phyloP scores from a whole-genome alignment of 2,113 vertebrate species.

The Labeo rohita region DNA sequence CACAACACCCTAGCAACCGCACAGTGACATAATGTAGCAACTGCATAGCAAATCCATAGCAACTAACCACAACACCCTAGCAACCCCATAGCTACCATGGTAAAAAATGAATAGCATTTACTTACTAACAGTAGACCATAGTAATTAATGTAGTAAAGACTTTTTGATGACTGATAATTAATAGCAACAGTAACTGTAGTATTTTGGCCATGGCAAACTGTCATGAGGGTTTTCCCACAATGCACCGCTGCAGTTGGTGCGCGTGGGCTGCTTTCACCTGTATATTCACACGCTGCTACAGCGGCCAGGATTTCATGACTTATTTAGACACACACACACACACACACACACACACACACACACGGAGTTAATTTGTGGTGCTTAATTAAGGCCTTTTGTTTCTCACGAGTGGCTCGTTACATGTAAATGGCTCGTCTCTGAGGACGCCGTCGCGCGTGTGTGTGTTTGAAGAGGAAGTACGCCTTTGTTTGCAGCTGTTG shows the following conservation, averaged over 20 bases:
- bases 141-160: background rate
- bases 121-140: background rate
- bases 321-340: background rate
- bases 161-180: background rate
- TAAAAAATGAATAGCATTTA: background rate
- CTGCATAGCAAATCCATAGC: too few relatives aligned
- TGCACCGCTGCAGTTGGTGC: background rate
- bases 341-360: background rate
- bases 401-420: constrained; percentile 39
- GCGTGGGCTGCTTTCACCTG: background rate
- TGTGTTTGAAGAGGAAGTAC: constrained; percentile 60
- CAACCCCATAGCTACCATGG: too few relatives aligned
- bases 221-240: background rate
- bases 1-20: too few relatives aligned
- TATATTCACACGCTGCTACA: background rate
- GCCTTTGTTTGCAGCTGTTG: constrained; percentile 64
- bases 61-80: too few relatives aligned
- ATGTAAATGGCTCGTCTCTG: constrained; percentile 12
- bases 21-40: too few relatives aligned
- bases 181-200: background rate
- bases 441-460: background rate
- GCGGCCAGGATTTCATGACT: background rate
- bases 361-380: constrained; percentile 28
- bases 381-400: constrained; percentile 44
- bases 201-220: background rate